Evolutionary conservation across 2,113 vertebrate genomes (phyloP).

Genomic region (Catagonus wagneri): DNA sequence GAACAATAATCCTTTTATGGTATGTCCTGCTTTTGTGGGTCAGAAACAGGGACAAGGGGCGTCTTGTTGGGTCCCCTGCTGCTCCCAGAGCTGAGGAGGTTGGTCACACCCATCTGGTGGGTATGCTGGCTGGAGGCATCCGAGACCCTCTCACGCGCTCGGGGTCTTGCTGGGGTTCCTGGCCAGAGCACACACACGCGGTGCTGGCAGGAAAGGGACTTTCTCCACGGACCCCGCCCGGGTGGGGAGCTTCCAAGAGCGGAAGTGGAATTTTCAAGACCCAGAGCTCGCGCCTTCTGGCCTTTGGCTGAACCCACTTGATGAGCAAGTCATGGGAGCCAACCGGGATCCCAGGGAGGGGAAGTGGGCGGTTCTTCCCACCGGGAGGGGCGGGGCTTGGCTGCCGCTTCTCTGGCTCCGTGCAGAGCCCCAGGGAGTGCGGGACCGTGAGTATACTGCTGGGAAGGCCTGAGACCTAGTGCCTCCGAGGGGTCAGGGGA

Average conservation of each 20-base stretch:
- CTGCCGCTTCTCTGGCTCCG: no score
- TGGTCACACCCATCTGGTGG: background rate
- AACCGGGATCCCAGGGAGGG: no score
- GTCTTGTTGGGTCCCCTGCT: fast-evolving
- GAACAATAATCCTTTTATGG: background rate
- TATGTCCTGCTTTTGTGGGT: background rate
- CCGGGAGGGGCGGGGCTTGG: no score
- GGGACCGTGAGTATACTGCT: no score
- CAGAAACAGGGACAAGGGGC: background rate
- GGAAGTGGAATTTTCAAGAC: background rate
- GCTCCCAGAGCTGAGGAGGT: background rate
- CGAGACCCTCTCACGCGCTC: no score
- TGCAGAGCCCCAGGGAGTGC: no score
- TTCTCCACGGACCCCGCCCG: background rate
- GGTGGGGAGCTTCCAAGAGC: background rate
- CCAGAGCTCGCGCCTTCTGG: no score
- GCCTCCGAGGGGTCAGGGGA: no score
- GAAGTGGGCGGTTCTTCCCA: no score
- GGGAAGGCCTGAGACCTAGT: no score
- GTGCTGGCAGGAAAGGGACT: background rate
- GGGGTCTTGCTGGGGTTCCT: background rate
- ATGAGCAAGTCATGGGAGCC: no score
- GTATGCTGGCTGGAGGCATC: background rate
- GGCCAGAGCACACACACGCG: fast-evolving
- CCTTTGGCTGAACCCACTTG: no score